Evolutionary conservation across 2,797 vertebrate species (phyloP).

Genomic region (Bufotes viridis): DNA sequence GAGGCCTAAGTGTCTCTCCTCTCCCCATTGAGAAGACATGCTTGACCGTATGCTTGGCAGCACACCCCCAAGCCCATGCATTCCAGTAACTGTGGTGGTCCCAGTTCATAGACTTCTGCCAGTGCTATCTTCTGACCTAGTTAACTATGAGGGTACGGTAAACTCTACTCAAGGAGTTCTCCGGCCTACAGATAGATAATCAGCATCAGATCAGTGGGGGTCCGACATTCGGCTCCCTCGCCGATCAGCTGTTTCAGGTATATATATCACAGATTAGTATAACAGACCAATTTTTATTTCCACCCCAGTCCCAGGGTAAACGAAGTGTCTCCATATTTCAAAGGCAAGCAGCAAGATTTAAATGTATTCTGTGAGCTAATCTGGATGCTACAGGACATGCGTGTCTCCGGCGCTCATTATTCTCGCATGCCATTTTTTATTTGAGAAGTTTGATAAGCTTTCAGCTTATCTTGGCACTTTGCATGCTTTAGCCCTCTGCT

Average conservation of each 20-base stretch:
- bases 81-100: too few relatives aligned
- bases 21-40: too few relatives aligned
- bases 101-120: too few relatives aligned
- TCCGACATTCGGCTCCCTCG: too few relatives aligned
- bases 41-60: too few relatives aligned
- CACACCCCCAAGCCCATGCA: too few relatives aligned
- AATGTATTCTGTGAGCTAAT: conserved; percentile 51
- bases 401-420: conserved; percentile 40
- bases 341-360: conserved; percentile 33
- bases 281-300: not conserved
- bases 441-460: conserved; percentile 54
- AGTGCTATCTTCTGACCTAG: too few relatives aligned
- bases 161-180: too few relatives aligned
- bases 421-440: conserved; percentile 51
- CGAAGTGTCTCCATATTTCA: conserved; percentile 24
- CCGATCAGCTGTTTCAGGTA: too few relatives aligned
- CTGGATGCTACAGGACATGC: conserved; percentile 45
- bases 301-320: not conserved
- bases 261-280: not conserved
- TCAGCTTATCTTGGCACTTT: conserved; percentile 53
- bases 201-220: too few relatives aligned
- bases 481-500: conserved; percentile 27
- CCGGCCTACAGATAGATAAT: not conserved
- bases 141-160: too few relatives aligned
- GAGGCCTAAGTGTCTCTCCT: too few relatives aligned